Evolutionary conservation across 2,797 vertebrate genomes (phyloP), one percentile per base, ranked within the genome.

Genomic region (Pachyuromys duprasi): DNA sequence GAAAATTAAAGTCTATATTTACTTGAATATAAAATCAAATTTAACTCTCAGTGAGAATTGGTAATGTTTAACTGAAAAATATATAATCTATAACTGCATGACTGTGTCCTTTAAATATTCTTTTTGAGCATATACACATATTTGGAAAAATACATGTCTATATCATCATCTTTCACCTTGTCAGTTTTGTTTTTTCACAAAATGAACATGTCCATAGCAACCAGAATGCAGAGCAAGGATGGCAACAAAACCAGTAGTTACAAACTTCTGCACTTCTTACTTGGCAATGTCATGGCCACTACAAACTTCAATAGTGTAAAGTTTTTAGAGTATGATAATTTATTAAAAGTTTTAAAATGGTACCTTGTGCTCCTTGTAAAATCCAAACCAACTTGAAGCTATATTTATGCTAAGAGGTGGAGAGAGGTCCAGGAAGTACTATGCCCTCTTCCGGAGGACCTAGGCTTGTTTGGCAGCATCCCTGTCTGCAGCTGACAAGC

Each of bases 311-410:
- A 62, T 24, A 45, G 3, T 69, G 4, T 53, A 49, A 79, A 92
- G 28, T 82, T 90, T 86, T 90, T 31, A 65, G 36, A 83, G 62
- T 79, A 42, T 55, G 55, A 62, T 89, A 69, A 76, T 76, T 69
- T 94, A 92, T 42, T 33, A 55, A 42, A 42, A 69, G 75, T n/a
- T 87, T 63, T 42, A 24, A 91, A 95, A 74, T n/a, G 86, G 31
- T 65, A 67, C n/a, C 2, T 75, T 62, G 55, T 0, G 33, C 49
- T 86, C 6, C 8, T 78, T 88, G 28, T 18, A 83, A 88, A 92
- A 79, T 74, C 2, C 3, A 91, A 89, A 60, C 0, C 39, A 87
- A 88, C 5, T 83, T 79, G 55, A 95, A 70, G 8, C 14, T 62
- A 88, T 36, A 24, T 31, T 72, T 39, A 83, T 62, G 65, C 20